phyloP scores from a whole-genome alignment of 2,113 vertebrate species.

The Riparia riparia region DNA sequence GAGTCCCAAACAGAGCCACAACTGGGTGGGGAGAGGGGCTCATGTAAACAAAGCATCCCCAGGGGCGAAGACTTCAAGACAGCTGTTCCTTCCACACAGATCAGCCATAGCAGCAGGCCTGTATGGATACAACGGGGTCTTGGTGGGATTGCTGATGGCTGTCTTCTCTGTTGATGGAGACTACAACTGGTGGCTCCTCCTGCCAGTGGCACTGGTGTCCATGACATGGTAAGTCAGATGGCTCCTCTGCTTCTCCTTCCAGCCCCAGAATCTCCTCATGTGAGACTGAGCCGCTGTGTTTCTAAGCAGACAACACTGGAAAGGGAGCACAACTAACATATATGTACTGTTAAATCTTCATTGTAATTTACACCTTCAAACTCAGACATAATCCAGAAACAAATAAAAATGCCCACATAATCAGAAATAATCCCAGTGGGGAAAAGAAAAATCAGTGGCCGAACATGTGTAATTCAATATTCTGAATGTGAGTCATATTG shows the following conservation, averaged over 20 bases:
- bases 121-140: conserved; percentile 91
- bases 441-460: not conserved
- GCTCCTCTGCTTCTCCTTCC: not conserved
- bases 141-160: conserved; percentile 93
- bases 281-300: not conserved
- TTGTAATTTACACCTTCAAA: not conserved
- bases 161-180: conserved; percentile 88
- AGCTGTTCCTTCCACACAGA: conserved; percentile 60
- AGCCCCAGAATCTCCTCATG: accelerated
- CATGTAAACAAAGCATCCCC: accelerated
- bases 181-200: conserved; percentile 96
- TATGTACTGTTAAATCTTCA: not conserved
- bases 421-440: not conserved
- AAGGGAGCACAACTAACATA: not conserved
- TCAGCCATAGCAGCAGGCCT: conserved; percentile 89
- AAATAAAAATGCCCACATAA: not conserved
- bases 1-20: not conserved
- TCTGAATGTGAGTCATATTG: not conserved
- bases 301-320: not conserved
- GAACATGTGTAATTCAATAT: not conserved
- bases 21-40: too few species aligned
- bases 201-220: conserved; percentile 88
- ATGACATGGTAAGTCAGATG: conserved; percentile 88
- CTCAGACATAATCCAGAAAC: not conserved
- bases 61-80: not conserved